Percentiles rank a stretch among this genome's conserved stretches.
phyloP scores from a whole-genome alignment of 1,140 invertebrate species.

The Ptiloglossa arizonensis region DNA sequence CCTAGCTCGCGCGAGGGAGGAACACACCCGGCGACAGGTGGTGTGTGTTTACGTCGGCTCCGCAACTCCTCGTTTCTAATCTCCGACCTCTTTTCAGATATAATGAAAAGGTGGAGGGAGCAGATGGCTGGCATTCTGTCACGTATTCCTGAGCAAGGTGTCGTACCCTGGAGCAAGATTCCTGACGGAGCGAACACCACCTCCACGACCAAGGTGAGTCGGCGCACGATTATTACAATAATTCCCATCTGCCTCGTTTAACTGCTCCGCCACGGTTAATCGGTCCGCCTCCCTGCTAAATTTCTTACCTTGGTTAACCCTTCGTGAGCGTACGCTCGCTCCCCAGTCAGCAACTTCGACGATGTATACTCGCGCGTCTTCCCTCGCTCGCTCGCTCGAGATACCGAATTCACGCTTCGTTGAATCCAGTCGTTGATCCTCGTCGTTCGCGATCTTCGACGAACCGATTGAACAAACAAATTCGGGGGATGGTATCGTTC shows the following conservation, averaged over 20 bases:
- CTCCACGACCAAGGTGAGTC: slow-evolving; percentile 82
- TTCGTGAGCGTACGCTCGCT: background rate
- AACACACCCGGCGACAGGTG: background rate
- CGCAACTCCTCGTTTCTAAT: slow-evolving; percentile 12
- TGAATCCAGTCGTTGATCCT: too few relatives aligned
- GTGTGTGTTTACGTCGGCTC: background rate
- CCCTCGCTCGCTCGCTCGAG: background rate
- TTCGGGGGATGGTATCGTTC: too few relatives aligned
- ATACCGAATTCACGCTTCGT: background rate
- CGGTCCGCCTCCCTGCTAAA: background rate
- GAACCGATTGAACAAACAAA: too few relatives aligned
- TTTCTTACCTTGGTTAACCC: background rate
- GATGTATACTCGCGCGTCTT: background rate
- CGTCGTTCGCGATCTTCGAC: too few relatives aligned
- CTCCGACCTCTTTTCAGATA: slow-evolving; percentile 70
- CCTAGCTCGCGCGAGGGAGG: too few relatives aligned
- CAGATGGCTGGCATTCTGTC: slow-evolving; percentile 62
- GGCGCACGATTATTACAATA: slow-evolving; percentile 10
- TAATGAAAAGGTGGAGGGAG: slow-evolving; percentile 77
- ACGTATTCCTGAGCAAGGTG: slow-evolving; percentile 59
- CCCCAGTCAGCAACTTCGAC: background rate
- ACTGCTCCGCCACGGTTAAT: background rate
- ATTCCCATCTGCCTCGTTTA: slow-evolving; percentile 5
- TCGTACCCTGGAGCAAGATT: slow-evolving; percentile 60
- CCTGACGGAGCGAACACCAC: slow-evolving; percentile 83